Conservation (phyloP, 1,140 invertebrate genomes). For the Diabrotica undecimpunctata region DNA sequence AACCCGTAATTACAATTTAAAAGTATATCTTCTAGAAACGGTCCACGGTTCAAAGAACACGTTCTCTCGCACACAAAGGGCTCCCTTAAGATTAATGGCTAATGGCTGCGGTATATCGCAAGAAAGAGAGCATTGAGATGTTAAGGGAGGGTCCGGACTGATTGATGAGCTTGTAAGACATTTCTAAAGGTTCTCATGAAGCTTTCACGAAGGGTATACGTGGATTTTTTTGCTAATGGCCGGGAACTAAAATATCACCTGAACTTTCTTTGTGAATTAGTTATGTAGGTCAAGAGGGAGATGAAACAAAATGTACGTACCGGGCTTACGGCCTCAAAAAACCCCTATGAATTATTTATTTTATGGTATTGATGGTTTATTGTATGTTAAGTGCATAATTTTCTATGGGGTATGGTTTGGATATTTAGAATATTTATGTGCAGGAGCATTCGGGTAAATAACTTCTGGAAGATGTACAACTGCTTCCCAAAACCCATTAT, state of each 20-base stretch:
- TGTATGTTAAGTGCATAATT: slow-evolving; percentile 1
- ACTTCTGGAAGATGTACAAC: too few species aligned
- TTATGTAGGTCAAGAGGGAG: slow-evolving; percentile 7
- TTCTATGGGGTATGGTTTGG: background rate
- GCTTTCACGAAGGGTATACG: slow-evolving; percentile 16
- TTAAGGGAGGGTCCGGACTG: slow-evolving; percentile 15
- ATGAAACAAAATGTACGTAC: background rate
- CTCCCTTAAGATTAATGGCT: slow-evolving; percentile 14
- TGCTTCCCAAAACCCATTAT: too few species aligned
- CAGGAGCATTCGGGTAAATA: too few species aligned
- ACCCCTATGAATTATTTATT: slow-evolving; percentile 24
- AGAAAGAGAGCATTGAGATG: slow-evolving; percentile 19
- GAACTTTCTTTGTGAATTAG: slow-evolving; percentile 14
- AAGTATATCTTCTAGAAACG: slow-evolving; percentile 10
- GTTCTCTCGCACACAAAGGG: slow-evolving; percentile 3
- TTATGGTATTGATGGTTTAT: slow-evolving; percentile 17
- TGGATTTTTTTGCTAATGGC: slow-evolving; percentile 18
- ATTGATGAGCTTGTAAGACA: slow-evolving; percentile 20
- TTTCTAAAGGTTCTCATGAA: slow-evolving; percentile 19
- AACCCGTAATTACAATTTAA: slow-evolving; percentile 17
- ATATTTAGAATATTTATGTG: background rate
- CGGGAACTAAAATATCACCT: slow-evolving; percentile 12
- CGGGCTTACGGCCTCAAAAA: background rate
- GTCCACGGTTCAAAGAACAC: slow-evolving; percentile 13
- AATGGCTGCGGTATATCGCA: slow-evolving; percentile 19